These are phyloP conservation scores for Pristis pectinata DNA, from an alignment of 2,797 vertebrate genomes.

Conservation along the genomic window DNA sequence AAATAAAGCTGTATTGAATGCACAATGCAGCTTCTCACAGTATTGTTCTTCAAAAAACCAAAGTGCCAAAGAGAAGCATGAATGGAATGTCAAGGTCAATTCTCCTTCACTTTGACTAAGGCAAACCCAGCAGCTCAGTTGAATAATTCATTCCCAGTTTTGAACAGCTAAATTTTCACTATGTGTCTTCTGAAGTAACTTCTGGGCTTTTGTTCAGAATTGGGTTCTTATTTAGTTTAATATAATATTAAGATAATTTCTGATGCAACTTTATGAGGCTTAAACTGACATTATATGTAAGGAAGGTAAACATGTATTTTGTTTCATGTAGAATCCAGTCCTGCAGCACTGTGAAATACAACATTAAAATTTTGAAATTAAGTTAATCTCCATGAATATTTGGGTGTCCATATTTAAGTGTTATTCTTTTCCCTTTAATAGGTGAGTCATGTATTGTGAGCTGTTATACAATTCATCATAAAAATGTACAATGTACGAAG, in stretches of 20 bases:
- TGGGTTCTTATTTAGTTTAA: background rate
- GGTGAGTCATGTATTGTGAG: background rate
- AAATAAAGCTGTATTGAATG: background rate
- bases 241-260: background rate
- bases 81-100: constrained; percentile 7
- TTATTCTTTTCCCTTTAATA: background rate
- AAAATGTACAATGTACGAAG: background rate
- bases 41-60: background rate
- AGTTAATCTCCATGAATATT: background rate
- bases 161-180: background rate
- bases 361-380: background rate
- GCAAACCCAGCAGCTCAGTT: background rate
- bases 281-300: background rate
- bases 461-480: background rate
- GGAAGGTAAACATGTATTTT: background rate
- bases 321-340: background rate
- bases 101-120: background rate
- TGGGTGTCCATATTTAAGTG: background rate
- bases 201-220: background rate
- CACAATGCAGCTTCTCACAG: background rate
- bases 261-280: background rate
- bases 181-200: background rate
- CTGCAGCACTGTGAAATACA: background rate
- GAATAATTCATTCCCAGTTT: background rate
- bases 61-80: background rate